Conservation (phyloP, 1,140 invertebrate genomes). For the Odontomachus brunneus region DNA sequence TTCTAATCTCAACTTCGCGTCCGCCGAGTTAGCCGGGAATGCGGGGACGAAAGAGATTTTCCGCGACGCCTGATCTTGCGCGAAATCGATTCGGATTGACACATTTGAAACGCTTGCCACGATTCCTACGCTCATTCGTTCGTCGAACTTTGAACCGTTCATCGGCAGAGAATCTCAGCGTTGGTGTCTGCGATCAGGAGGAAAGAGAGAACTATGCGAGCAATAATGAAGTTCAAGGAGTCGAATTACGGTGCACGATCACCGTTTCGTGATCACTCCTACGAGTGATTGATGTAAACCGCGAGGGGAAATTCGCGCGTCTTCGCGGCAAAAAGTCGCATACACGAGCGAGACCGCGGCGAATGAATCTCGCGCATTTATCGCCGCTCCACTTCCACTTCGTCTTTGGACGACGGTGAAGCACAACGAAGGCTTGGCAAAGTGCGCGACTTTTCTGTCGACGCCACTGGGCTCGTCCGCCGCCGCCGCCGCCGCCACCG, state of each 20-base stretch:
- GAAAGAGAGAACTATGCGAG: too few relatives aligned
- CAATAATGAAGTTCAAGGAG: too few relatives aligned
- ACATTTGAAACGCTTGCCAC: too few relatives aligned
- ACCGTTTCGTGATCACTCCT: too few relatives aligned
- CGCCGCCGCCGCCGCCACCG: slow-evolving; percentile 5
- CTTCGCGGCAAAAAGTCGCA: neutral
- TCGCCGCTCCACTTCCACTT: slow-evolving; percentile 4
- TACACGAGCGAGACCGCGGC: neutral
- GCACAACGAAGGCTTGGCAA: slow-evolving; percentile 46
- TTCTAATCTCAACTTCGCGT: slow-evolving; percentile 32
- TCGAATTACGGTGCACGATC: too few relatives aligned
- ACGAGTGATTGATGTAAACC: neutral
- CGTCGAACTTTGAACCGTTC: too few relatives aligned
- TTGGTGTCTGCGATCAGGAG: too few relatives aligned
- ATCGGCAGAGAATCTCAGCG: too few relatives aligned
- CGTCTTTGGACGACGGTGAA: slow-evolving; percentile 21
- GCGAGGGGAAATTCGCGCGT: neutral
- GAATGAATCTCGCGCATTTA: slow-evolving; percentile 9
- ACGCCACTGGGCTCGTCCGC: slow-evolving; percentile 56
- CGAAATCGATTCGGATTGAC: neutral
- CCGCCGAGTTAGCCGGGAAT: neutral
- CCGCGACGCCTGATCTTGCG: neutral
- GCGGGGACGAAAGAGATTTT: neutral
- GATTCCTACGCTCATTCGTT: too few relatives aligned
- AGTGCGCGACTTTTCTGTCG: slow-evolving; percentile 58